Percentiles rank a stretch among this genome's conserved stretches.
phyloP scores from a whole-genome alignment of 1,140 invertebrate genomes.

The Drosophila erecta region DNA sequence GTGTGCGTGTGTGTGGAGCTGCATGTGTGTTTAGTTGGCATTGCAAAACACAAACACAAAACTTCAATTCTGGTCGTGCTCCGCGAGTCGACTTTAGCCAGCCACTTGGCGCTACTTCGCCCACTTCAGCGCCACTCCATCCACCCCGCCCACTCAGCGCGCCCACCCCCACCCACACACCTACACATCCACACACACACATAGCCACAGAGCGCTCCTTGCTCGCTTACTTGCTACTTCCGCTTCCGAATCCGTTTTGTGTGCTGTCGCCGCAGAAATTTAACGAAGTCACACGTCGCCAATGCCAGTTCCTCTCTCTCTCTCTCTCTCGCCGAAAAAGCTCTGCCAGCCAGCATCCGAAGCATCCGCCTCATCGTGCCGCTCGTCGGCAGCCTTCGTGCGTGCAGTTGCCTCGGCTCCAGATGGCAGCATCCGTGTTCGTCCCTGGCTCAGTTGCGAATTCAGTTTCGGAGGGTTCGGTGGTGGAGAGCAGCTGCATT shows the following conservation, averaged over 20 bases:
- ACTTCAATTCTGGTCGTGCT: conserved; percentile 50
- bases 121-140: conserved; percentile 42
- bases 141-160: conserved; percentile 19
- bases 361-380: conserved; percentile 12
- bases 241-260: conserved; percentile 83
- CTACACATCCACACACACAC: not conserved
- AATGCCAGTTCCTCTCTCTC: conserved; percentile 23
- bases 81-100: conserved; percentile 58
- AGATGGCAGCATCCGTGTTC: conserved; percentile 64
- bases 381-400: conserved; percentile 14
- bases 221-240: conserved; percentile 82
- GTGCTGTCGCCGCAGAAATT: conserved; percentile 83
- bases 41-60: conserved; percentile 51
- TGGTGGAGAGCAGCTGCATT: conserved; percentile 41
- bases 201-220: conserved; percentile 36
- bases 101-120: conserved; percentile 77
- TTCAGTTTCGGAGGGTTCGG: conserved; percentile 71
- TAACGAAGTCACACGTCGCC: conserved; percentile 80
- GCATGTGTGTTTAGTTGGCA: conserved; percentile 32
- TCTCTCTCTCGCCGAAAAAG: conserved; percentile 20
- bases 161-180: not conserved
- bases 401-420: conserved; percentile 26
- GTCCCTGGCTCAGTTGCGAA: conserved; percentile 51
- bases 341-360: conserved; percentile 42
- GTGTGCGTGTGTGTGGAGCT: not conserved